A percentile compares a stretch with the other conserved stretches of the same genome.
Evolutionary conservation across 2,113 vertebrate species (phyloP).

Genomic region (Corvus moneduloides): DNA sequence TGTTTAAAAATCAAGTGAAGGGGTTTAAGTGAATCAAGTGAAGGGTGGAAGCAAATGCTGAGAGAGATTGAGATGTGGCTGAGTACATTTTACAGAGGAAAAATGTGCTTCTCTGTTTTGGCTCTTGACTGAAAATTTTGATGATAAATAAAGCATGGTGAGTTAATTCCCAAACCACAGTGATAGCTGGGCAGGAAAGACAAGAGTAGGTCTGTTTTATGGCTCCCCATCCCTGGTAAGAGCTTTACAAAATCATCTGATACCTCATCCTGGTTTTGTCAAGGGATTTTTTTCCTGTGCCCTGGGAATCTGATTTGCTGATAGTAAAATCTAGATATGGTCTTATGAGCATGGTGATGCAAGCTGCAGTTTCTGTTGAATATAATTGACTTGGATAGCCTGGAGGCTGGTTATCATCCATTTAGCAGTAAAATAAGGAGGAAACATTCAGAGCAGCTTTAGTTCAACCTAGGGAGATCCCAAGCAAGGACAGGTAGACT

Average conservation of each 20-base stretch:
- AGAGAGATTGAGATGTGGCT: background rate
- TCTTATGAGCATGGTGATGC: background rate
- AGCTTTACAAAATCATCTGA: background rate
- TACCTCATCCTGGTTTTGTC: background rate
- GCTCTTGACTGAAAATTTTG: slow-evolving; percentile 23
- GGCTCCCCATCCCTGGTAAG: background rate
- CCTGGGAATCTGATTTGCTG: background rate
- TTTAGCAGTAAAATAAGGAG: background rate
- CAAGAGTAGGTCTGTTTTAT: background rate
- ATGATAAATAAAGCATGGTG: slow-evolving; percentile 41
- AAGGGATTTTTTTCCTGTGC: background rate
- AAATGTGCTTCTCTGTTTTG: slow-evolving; percentile 8
- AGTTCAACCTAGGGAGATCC: background rate
- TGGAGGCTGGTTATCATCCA: background rate
- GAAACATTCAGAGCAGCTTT: background rate
- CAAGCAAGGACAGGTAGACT: background rate
- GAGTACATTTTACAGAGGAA: slow-evolving; percentile 14
- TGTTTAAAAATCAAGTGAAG: background rate
- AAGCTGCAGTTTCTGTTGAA: background rate
- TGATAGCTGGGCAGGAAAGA: slow-evolving; percentile 17
- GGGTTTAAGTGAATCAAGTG: background rate
- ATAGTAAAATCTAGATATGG: background rate
- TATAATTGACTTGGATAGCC: background rate
- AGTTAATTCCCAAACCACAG: slow-evolving; percentile 25
- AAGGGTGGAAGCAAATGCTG: background rate